These are phyloP conservation scores for Ophiodon elongatus DNA, from an alignment of 2,113 vertebrate genomes.

Conservation along the genomic window DNA sequence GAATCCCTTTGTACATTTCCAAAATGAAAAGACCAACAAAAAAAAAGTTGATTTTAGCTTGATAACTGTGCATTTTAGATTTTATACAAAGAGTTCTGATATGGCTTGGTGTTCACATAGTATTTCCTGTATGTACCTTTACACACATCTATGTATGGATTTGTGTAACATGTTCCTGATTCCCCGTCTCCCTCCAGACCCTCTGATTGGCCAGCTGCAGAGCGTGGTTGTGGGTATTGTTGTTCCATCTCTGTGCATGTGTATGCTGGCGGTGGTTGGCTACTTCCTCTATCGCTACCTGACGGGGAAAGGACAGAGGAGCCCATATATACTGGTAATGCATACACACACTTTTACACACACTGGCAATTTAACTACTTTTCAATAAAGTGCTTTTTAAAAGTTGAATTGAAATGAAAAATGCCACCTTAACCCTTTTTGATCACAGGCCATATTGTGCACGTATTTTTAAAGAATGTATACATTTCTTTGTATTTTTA, in stretches of 20 bases:
- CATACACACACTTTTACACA: constrained; percentile 15
- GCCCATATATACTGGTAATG: constrained; percentile 68
- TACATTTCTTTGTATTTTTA: neutral
- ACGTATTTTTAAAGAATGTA: too few species aligned
- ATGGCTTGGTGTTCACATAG: neutral
- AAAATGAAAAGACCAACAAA: neutral
- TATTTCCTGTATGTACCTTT: neutral
- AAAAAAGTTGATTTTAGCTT: neutral
- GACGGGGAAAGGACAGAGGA: constrained; percentile 63
- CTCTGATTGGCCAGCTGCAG: constrained; percentile 53
- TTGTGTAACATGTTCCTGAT: neutral
- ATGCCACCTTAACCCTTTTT: too few species aligned
- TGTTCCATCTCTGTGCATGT: constrained; percentile 55
- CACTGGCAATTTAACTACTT: neutral
- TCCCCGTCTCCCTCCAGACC: constrained; percentile 57
- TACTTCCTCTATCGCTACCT: constrained; percentile 68
- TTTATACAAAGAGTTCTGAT: neutral
- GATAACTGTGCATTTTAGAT: neutral
- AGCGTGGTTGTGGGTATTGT: constrained; percentile 59
- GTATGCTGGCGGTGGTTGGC: constrained; percentile 38
- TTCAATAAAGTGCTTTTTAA: neutral
- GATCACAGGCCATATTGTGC: too few species aligned
- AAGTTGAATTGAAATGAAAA: neutral
- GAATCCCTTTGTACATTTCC: neutral
- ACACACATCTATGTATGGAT: neutral